phyloP scores from a whole-genome alignment of 2,888 invertebrate species.

The Dinocampus coccinellae region DNA sequence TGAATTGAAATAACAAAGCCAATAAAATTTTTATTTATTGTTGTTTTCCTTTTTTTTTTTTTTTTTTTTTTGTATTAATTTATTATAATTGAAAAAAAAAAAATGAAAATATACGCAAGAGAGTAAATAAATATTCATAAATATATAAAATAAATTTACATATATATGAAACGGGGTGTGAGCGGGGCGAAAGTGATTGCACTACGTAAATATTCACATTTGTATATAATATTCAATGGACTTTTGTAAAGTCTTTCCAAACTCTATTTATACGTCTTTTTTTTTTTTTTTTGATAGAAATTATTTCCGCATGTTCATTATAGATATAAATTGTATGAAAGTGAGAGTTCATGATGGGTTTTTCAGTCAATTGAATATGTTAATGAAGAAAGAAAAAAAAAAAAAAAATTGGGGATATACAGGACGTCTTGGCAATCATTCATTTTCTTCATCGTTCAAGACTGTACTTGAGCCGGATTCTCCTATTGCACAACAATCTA shows the following conservation, averaged over 20 bases:
- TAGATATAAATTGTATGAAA: constrained; percentile 37
- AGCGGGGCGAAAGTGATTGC: background rate
- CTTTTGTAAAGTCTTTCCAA: background rate
- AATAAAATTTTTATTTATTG: background rate
- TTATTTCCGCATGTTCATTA: constrained; percentile 10
- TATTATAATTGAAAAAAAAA: background rate
- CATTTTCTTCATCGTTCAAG: background rate
- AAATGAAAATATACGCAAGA: background rate
- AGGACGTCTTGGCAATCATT: background rate
- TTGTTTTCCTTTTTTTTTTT: too few relatives aligned
- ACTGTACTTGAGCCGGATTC: background rate
- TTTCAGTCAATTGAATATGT: constrained; percentile 51
- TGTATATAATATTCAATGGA: background rate
- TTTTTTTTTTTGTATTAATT: background rate
- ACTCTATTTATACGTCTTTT: too few relatives aligned
- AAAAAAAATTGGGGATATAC: background rate
- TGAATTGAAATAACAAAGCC: too few relatives aligned
- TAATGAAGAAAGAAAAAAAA: constrained; percentile 25
- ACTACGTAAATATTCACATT: background rate
- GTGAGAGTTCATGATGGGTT: constrained; percentile 47
- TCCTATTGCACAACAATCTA: background rate
- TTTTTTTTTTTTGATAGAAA: background rate
- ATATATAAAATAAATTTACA: background rate
- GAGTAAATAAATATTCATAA: background rate
- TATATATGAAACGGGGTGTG: background rate